These are phyloP conservation scores for Leontopithecus rosalia DNA, from an alignment of 2,797 vertebrate species.

Conservation along the genomic window DNA sequence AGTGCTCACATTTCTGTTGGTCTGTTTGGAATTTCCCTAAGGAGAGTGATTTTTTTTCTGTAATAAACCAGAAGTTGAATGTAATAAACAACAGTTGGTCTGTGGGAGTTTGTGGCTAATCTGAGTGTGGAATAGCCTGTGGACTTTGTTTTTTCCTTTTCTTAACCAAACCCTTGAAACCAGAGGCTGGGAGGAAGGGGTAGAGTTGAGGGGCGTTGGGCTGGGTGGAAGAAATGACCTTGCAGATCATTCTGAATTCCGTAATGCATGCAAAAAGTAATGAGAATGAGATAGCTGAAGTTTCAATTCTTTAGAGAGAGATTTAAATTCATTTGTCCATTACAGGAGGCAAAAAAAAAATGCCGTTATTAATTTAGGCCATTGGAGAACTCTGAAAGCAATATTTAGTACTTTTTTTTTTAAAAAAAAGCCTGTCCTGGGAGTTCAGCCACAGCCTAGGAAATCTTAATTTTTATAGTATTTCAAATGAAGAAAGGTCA, in stretches of 20 bases:
- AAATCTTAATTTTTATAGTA: conserved; percentile 83
- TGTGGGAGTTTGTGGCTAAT: neutral
- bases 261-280: conserved; percentile 82
- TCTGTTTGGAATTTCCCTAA: neutral
- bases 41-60: neutral
- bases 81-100: neutral
- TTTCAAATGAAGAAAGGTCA: conserved; percentile 84
- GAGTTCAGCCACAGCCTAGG: conserved; percentile 73
- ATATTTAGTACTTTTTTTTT: conserved; percentile 80
- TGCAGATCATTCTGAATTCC: conserved; percentile 71
- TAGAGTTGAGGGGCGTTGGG: too few species aligned
- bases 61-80: neutral
- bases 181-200: neutral
- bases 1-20: neutral
- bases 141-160: neutral
- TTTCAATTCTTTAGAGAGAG: conserved; percentile 83
- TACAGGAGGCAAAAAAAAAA: conserved; percentile 76
- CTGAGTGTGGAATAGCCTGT: neutral
- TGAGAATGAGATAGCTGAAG: conserved; percentile 75
- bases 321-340: conserved; percentile 85
- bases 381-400: conserved; percentile 88
- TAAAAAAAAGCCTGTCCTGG: conserved; percentile 76
- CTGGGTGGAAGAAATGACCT: conserved; percentile 79
- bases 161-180: conserved; percentile 23
- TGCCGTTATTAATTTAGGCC: conserved; percentile 88